Base-by-base conservation (phyloP, 2,888 invertebrate species). In the Digitonthophagus gazella region DNA sequence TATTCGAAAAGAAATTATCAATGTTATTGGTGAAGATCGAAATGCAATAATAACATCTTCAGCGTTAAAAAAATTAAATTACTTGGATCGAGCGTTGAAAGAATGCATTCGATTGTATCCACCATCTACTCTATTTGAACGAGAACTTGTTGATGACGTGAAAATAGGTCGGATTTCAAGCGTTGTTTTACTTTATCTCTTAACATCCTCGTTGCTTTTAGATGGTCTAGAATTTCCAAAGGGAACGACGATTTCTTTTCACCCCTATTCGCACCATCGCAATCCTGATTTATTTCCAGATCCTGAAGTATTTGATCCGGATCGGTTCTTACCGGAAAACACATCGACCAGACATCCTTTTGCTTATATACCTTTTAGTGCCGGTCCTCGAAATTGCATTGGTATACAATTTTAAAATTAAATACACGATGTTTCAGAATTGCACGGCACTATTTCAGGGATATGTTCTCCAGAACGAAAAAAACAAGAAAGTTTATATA, bases 81-180 rank as follows among this genome's bases (percentile, higher is more conserved):
- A 87, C 76, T 78, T 88, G 69, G 88, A 88, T 73, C 83, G 86
- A 58, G 85, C 87, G 0, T 84, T 88, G 22, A 88, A 88, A 74
- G 88, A 88, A 78, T 81, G 84, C 0, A 74, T 88, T 14, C 82
- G 88, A 65, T 74, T 87, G 6, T 87, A 85, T 78, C 85, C 88
- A 0, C 83, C 86, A 4, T 86, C 84, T 14, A 86, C 88, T 1
- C 76, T 82, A 54, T 83, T 86, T 70, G 83, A 84, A 15, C 81
- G 88, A 67, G 74, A 74, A 15, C 71, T 86, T 1, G 76, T 77
- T 0, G 82, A 85, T 70, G 86, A 87, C 72, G 75, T 75, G 18
- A 55, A 70, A 54, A 70, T 73, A 65, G 71, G 74, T 74, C n/a
- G 54, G 3, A 44, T 1, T 63, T 18, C 11, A 58, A 58, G 2